Evolutionary conservation across 2,797 vertebrate genomes (phyloP).

Genomic region (Pangasius krempfi): DNA sequence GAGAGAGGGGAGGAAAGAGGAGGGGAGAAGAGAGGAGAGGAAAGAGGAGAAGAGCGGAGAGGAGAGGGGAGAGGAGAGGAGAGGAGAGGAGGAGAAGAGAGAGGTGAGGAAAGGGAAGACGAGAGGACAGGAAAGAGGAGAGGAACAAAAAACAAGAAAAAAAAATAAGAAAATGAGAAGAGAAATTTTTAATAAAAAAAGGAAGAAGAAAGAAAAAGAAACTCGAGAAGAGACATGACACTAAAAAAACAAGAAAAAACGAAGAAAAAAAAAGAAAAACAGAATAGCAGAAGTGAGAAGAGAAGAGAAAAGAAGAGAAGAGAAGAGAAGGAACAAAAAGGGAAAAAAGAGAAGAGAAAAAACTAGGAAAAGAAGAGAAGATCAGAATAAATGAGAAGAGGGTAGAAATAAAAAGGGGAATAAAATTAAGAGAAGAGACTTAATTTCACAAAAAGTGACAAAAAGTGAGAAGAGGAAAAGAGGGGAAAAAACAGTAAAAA

Average conservation of each 20-base stretch:
- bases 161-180: neutral
- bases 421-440: conserved; percentile 29
- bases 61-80: neutral
- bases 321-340: no score
- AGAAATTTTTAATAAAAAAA: neutral
- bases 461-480: conserved; percentile 6
- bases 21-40: neutral
- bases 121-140: no score
- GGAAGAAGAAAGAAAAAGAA: neutral
- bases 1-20: neutral
- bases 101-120: neutral
- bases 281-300: neutral
- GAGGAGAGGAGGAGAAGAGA: neutral
- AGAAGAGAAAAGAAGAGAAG: neutral
- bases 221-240: neutral
- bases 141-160: neutral
- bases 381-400: conserved; percentile 47
- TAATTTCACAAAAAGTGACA: neutral
- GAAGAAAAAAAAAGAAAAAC: no score
- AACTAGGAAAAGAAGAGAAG: no score
- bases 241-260: neutral
- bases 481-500: conserved; percentile 38
- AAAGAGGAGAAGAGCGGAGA: conserved; percentile 10
- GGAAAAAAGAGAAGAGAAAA: neutral
- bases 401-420: conserved; percentile 40